These are phyloP conservation scores for Galaxias olidus DNA, from an alignment of 2,797 vertebrate species.

Conservation along the genomic window DNA sequence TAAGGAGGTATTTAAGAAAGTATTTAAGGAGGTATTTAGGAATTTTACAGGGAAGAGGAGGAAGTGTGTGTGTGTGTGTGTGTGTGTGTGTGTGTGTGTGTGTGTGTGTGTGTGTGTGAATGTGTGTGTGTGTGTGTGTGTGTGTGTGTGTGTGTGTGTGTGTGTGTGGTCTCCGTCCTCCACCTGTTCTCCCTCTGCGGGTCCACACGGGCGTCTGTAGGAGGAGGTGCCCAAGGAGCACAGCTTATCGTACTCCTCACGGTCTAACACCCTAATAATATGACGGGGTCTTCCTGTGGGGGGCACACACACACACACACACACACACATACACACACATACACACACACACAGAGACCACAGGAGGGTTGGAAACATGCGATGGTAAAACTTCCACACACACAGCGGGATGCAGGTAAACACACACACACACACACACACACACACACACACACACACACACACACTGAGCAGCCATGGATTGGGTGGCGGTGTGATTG, in stretches of 20 bases:
- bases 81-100: not conserved
- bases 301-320: too few relatives aligned
- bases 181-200: slow-evolving; percentile 96
- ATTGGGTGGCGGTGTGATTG: slow-evolving; percentile 50
- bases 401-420: slow-evolving; percentile 62
- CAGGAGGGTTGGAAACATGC: slow-evolving; percentile 77
- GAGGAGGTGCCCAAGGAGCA: slow-evolving; percentile 96
- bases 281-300: slow-evolving; percentile 98
- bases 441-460: too few relatives aligned
- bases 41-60: too few relatives aligned
- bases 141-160: slow-evolving; percentile 44
- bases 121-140: too few relatives aligned
- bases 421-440: slow-evolving; percentile 57
- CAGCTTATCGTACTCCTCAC: slow-evolving; percentile 99
- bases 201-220: slow-evolving; percentile 93
- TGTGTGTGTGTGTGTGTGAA: too few relatives aligned
- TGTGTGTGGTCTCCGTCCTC: slow-evolving; percentile 58
- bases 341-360: slow-evolving; percentile 84
- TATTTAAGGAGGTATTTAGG: too few relatives aligned
- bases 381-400: slow-evolving; percentile 57
- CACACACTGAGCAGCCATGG: too few relatives aligned
- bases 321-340: too few relatives aligned
- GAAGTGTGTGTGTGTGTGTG: too few relatives aligned
- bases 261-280: slow-evolving; percentile 95
- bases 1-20: too few relatives aligned